These are phyloP conservation scores for Ctenomys sociabilis DNA, from an alignment of 2,113 vertebrate genomes.

Conservation along the genomic window DNA sequence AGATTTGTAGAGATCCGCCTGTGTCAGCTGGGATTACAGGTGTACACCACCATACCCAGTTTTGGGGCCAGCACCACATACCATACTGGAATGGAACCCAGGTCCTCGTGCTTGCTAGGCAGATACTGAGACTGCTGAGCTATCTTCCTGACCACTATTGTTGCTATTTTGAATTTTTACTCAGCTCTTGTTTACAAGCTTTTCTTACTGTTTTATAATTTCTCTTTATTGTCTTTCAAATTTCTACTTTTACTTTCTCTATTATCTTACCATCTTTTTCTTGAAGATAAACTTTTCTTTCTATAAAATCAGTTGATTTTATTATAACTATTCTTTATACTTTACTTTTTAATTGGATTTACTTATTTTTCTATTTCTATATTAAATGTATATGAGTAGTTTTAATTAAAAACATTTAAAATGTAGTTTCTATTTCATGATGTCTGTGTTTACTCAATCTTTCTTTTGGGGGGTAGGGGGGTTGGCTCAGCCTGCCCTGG, in stretches of 20 bases:
- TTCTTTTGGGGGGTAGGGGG: no score
- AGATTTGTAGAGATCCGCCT: no score
- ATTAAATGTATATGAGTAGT: not conserved
- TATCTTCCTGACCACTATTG: not conserved
- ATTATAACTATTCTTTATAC: not conserved
- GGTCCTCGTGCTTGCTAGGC: no score
- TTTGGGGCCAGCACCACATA: no score
- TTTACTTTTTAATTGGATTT: slow-evolving; percentile 37
- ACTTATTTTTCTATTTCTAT: not conserved
- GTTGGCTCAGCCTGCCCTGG: no score
- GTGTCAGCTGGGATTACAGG: no score
- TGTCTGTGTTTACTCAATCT: no score
- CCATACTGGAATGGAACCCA: no score
- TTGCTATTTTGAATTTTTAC: not conserved
- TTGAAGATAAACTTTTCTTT: slow-evolving; percentile 7
- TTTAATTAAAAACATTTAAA: not conserved
- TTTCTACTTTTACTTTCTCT: not conserved
- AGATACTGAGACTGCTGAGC: no score
- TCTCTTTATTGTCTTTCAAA: slow-evolving; percentile 3
- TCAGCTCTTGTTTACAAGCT: not conserved
- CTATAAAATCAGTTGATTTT: not conserved
- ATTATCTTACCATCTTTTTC: not conserved
- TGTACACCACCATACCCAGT: no score
- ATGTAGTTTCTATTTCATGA: not conserved
- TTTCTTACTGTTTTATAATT: not conserved